phyloP scores from a whole-genome alignment of 2,797 vertebrate species.

The Oreochromis mossambicus region DNA sequence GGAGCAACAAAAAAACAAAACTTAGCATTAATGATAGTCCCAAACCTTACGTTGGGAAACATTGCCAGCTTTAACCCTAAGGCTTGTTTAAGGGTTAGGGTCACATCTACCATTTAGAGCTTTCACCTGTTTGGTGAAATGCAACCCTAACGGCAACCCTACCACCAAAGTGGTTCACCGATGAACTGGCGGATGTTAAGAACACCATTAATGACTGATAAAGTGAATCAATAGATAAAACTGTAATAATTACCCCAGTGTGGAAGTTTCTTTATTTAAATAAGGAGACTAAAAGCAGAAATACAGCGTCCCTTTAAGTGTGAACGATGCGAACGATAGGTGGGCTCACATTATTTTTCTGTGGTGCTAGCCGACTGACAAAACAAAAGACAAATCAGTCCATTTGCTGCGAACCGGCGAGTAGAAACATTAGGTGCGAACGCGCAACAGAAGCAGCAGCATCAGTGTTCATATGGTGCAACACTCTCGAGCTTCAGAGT shows the following conservation, averaged over 20 bases:
- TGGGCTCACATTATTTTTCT: conserved; percentile 24
- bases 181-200: not conserved
- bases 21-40: not conserved
- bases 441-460: conserved; percentile 15
- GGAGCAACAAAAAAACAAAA: not conserved
- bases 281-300: not conserved
- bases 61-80: not conserved
- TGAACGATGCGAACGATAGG: not conserved
- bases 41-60: not conserved
- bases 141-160: not conserved
- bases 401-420: conserved; percentile 19
- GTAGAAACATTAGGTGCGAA: conserved; percentile 11
- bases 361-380: conserved; percentile 58
- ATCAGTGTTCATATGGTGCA: conserved; percentile 45
- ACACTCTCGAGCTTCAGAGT: conserved; percentile 35
- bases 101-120: not conserved
- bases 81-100: not conserved
- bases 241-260: not conserved
- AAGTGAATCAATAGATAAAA: not conserved
- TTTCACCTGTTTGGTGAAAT: not conserved
- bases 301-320: conserved; percentile 17
- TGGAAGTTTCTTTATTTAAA: not conserved
- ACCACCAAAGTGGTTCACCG: not conserved
- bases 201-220: not conserved
- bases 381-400: not conserved